A percentile compares a stretch with the other conserved stretches of the same genome.
These are phyloP conservation scores for Eretmochelys imbricata DNA, from an alignment of 2,113 vertebrate species.

Conservation along the genomic window DNA sequence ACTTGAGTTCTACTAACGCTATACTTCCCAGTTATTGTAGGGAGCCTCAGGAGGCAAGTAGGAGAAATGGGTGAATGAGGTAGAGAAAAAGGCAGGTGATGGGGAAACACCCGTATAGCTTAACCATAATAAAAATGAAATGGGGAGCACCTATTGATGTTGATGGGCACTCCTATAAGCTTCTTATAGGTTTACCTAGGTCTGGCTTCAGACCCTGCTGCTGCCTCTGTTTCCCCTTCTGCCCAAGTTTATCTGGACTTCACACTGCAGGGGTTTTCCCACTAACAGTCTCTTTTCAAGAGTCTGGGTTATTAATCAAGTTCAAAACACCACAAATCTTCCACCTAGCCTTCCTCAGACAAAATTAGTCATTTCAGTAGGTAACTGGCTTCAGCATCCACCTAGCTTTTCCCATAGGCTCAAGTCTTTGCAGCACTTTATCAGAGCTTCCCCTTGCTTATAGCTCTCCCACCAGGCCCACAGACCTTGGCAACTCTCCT, in stretches of 20 bases:
- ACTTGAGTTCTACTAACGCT: neutral
- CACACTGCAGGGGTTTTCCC: neutral
- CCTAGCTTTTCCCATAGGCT: neutral
- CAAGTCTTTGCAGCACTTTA: neutral
- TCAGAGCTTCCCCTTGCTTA: neutral
- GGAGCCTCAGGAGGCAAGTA: neutral
- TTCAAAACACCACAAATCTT: neutral
- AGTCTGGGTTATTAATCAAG: neutral
- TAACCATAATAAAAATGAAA: neutral
- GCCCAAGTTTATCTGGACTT: neutral
- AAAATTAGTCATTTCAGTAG: neutral
- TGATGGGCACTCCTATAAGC: neutral
- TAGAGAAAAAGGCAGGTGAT: neutral
- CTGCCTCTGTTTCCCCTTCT: neutral
- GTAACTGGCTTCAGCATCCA: neutral
- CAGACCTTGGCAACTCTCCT: neutral
- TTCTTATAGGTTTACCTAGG: neutral
- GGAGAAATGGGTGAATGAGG: fast-evolving
- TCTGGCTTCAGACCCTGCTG: neutral
- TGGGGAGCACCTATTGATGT: neutral
- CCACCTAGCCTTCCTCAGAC: neutral
- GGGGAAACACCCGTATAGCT: neutral
- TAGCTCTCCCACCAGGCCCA: neutral
- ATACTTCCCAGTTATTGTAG: neutral
- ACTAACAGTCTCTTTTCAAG: neutral